Evolutionary conservation across 2,113 vertebrate species (phyloP), one percentile per base, ranked within the genome.

Genomic region (Neodon shergylaensis): DNA sequence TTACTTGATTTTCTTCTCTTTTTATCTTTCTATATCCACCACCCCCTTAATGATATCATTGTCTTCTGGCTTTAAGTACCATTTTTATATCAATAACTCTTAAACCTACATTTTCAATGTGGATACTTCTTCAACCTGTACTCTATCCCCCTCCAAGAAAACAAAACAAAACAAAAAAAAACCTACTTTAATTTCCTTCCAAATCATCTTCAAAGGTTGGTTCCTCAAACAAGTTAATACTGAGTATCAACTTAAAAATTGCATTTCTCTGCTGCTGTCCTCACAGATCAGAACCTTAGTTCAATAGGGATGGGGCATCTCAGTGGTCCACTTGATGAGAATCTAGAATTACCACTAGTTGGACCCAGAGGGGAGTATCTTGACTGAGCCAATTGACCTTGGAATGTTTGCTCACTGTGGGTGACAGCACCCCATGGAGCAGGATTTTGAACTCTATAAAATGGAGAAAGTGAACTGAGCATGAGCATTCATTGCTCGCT

Each of bases 171-270:
- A 28, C 49, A 52, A 65, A 24, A 54, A 54, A 54, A 4, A 66
- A 6, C 11, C 39, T 77, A 26, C 26, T 26, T 39, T 87, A 52
- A 90, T 39, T 77, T 47, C 36, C 28, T 92, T 90, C 77, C 84
- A 63, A n/a, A 3, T 33, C 66, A 49, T 68, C 33, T 93, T 78
- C 49, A 58, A 84, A 91, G 33, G 49, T 31, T 33, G 47, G 3
- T 72, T 74, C 36, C 79, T 95, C 92, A 85, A 52, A 12, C 21
- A 82, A 68, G 42, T 28, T 42, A 90, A 49, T 36, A 10, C 19
- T 86, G n/a, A 66, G 26, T 65, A 39, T 91, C 90, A 72, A 68
- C 63, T 91, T 92, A 92, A 91, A 26, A 81, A 77, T 52, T 86
- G 3, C 2, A 70, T 79, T 83, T 11, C 12, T 39, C 13, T 21